phyloP scores from a whole-genome alignment of 2,888 invertebrate genomes.

The Nesidiocoris tenuis region DNA sequence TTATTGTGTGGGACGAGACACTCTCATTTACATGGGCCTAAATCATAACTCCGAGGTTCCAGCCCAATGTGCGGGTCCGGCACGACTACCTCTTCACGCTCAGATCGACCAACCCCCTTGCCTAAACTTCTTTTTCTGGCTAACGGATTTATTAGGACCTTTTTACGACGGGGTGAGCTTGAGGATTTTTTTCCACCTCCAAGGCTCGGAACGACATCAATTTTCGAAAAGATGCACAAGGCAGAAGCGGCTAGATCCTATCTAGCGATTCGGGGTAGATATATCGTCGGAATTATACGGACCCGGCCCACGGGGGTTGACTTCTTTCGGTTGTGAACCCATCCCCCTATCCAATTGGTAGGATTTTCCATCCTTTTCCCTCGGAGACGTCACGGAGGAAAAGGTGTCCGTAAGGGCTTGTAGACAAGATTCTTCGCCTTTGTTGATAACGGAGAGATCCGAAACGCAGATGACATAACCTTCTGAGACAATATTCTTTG shows the following conservation, averaged over 20 bases:
- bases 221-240: constrained; percentile 27
- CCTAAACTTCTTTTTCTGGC: constrained; percentile 9
- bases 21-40: constrained; percentile 41
- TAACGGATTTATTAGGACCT: constrained; percentile 34
- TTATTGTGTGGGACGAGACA: constrained; percentile 42
- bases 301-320: neutral
- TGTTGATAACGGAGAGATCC: constrained; percentile 36
- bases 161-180: constrained; percentile 33
- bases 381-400: neutral
- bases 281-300: constrained; percentile 15
- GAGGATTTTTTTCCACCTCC: neutral
- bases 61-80: constrained; percentile 2
- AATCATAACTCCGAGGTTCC: constrained; percentile 31
- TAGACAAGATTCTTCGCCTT: constrained; percentile 34
- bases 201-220: constrained; percentile 29
- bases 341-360: constrained; percentile 27
- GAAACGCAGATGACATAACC: constrained; percentile 32
- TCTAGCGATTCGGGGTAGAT: constrained; percentile 31
- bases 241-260: constrained; percentile 22
- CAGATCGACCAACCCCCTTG: neutral
- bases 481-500: constrained; percentile 22
- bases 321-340: neutral
- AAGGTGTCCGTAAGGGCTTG: constrained; percentile 35
- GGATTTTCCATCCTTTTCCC: constrained; percentile 14
- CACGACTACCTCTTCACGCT: neutral